phyloP scores from a whole-genome alignment of 92 coral and sea anemone species.

The Nematostella vectensis region DNA sequence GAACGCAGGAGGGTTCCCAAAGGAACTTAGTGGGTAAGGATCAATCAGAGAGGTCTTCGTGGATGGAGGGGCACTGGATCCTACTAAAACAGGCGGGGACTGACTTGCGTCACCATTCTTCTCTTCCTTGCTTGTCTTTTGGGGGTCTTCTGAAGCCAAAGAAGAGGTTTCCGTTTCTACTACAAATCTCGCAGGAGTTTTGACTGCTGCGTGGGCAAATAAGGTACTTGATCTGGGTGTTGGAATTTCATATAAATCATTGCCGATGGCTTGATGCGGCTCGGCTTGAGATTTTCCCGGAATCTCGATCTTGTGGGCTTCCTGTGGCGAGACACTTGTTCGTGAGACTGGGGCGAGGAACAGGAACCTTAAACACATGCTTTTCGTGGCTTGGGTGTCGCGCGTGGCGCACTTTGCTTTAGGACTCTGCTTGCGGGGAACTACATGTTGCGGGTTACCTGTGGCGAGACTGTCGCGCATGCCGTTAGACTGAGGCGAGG shows the following conservation, averaged over 20 bases:
- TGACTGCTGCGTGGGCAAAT: slow-evolving; percentile 11
- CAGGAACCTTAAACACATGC: slow-evolving; percentile 5
- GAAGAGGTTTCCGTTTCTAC: slow-evolving; percentile 15
- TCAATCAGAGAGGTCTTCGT: slow-evolving; percentile 1
- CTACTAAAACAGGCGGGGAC: slow-evolving; percentile 11
- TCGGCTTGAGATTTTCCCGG: neutral
- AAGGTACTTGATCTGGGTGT: neutral
- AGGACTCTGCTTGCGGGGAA: slow-evolving; percentile 1
- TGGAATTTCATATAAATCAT: neutral
- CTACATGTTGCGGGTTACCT: slow-evolving; percentile 1
- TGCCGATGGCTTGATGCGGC: neutral
- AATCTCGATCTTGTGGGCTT: slow-evolving; percentile 2
- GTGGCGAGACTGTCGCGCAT: slow-evolving; percentile 13
- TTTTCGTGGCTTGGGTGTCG: neutral
- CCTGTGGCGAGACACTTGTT: too few species aligned
- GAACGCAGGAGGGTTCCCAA: slow-evolving; percentile 14
- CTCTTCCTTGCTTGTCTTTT: neutral
- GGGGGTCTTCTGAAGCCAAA: slow-evolving; percentile 8
- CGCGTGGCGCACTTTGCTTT: neutral
- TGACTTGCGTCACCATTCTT: slow-evolving; percentile 9
- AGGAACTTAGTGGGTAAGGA: slow-evolving; percentile 18
- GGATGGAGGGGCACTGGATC: slow-evolving; percentile 10
- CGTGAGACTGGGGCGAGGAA: slow-evolving; percentile 17
- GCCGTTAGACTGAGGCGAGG: slow-evolving; percentile 16
- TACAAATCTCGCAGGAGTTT: slow-evolving; percentile 9